Percentiles rank a stretch among this genome's conserved stretches.
Evolutionary conservation across 2,113 vertebrate genomes (phyloP).

Genomic region (Oceanites oceanicus): DNA sequence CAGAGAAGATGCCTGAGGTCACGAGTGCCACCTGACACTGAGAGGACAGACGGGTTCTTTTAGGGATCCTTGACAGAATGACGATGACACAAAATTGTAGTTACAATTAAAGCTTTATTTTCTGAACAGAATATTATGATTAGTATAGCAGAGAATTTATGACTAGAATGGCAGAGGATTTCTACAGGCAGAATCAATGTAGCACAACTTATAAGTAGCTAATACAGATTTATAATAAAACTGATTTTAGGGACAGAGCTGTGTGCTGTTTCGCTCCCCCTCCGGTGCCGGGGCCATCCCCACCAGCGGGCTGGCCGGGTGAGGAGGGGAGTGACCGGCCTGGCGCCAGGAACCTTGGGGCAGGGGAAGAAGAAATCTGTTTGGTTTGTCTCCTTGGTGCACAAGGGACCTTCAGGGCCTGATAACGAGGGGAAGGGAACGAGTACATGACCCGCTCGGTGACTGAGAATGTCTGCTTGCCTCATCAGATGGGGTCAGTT

Average conservation of each 20-base stretch:
- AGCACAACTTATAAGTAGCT: too few relatives aligned
- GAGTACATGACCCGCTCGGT: rapidly evolving
- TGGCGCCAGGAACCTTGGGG: neutral
- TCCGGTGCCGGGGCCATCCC: neutral
- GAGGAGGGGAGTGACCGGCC: neutral
- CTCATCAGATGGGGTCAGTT: neutral
- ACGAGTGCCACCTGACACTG: rapidly evolving
- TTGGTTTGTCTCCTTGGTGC: neutral
- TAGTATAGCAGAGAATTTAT: neutral
- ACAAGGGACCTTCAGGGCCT: neutral
- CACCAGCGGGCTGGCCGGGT: rapidly evolving
- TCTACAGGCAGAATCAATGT: neutral
- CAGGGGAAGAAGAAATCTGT: neutral
- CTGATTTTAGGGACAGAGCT: rapidly evolving
- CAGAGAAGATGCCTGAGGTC: neutral
- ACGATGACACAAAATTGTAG: neutral
- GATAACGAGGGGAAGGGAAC: rapidly evolving
- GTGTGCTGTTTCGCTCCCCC: too few relatives aligned
- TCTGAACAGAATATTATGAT: neutral
- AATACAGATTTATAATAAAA: neutral
- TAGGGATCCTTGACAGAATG: neutral
- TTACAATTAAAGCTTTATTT: neutral
- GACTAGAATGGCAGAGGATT: neutral
- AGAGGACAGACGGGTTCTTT: rapidly evolving
- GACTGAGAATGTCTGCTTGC: neutral